Evolutionary conservation across 2,888 invertebrate species (phyloP), one percentile per base, ranked within the genome.

Genomic region (Eumerus sabulonum): DNA sequence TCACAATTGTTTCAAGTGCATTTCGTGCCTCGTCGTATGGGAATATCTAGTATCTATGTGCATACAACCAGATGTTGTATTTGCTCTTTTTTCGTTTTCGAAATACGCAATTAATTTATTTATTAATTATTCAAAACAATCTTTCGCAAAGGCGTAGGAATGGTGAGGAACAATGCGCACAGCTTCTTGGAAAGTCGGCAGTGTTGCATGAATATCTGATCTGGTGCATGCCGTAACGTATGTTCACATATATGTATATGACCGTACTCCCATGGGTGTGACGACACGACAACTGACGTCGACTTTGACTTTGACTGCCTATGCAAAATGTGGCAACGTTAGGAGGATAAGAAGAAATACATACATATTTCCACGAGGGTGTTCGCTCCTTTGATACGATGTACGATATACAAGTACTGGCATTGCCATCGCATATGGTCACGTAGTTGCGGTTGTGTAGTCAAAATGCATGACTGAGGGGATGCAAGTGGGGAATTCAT

Each of bases 181-280:
- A 73, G 60, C 54, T 73, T 73, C 73, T 60, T 27, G 40, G 72
- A 72, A 77, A 77, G 62, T 72, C 71, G 17, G 66, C 59, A 66
- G 56, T 71, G 27, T 77, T 62, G 66, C 57, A 72, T 72, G 72
- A 77, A 70, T 70, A 62, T 77, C 40, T 40, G 54, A 36, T 51
- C 60, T 71, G 54, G 67, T 67, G 57, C 66, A 76, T 77, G 66
- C 56, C 67, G 67, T 66, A 56, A 66, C 66, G 54, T 71, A 56
- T n/a, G n/a, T n/a, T n/a, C n/a, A n/a, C n/a, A n/a, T n/a, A n/a
- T n/a, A n/a, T n/a, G n/a, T 56, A 44, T 35, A 47, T 18, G 51
- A 9, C 59, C 70, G 47, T 70, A 50, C 62, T 71, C 56, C 56
- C 42, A 63, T 63, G 71, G 71, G 71, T 71, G 71, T 71, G 71